Conservation (phyloP, 2,888 invertebrate genomes). For the Tipula helvola region DNA sequence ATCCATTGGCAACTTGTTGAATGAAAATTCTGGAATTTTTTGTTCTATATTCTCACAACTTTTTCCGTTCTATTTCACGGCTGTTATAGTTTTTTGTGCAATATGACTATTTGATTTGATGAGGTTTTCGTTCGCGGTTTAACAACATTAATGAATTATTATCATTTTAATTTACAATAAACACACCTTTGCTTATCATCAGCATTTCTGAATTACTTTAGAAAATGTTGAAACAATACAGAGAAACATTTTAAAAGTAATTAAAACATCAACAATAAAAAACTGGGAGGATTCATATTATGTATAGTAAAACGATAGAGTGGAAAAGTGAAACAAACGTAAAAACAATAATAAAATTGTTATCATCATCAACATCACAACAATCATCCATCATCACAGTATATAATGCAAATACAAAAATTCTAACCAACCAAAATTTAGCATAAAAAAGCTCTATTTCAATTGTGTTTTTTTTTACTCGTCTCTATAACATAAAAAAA, state of each 20-base stretch:
- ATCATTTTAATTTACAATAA: background rate
- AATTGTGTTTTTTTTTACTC: background rate
- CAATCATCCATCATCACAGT: background rate
- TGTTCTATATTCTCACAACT: background rate
- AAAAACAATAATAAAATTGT: background rate
- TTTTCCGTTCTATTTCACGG: background rate
- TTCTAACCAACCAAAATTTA: background rate
- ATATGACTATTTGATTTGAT: background rate
- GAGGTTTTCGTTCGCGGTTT: background rate
- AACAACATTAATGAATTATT: no score
- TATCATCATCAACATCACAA: background rate
- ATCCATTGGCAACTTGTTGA: background rate
- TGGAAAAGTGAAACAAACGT: background rate
- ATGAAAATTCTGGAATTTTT: background rate
- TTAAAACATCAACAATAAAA: background rate
- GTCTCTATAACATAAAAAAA: background rate
- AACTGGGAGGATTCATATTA: background rate
- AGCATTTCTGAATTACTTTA: no score
- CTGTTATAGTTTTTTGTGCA: background rate
- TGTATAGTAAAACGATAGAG: background rate
- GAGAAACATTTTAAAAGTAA: background rate
- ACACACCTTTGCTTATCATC: background rate
- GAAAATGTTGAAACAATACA: background rate
- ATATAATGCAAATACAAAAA: background rate
- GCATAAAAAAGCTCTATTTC: background rate